These are phyloP conservation scores for Sorex araneus DNA, from an alignment of 2,113 vertebrate species.

Conservation along the genomic window DNA sequence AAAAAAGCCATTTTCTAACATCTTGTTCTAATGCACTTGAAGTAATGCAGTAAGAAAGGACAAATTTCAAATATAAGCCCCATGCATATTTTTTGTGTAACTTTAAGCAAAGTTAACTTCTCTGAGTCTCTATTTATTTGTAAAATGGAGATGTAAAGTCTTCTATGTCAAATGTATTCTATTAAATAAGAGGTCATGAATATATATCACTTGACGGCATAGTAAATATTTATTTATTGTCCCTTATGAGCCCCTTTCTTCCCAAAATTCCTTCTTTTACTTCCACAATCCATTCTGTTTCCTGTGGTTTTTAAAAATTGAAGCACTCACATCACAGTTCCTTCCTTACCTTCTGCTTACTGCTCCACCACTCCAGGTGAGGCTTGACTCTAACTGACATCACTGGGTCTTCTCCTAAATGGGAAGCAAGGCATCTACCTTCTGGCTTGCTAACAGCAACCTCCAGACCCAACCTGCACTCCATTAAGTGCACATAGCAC, in stretches of 20 bases:
- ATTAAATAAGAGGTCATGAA: constrained; percentile 30
- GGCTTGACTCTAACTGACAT: no score
- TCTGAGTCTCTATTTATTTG: constrained; percentile 14
- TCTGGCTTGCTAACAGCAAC: no score
- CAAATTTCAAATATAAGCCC: constrained; percentile 6
- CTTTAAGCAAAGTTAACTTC: constrained; percentile 31
- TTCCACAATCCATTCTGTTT: background rate
- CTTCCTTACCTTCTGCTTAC: no score
- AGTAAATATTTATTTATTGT: constrained; percentile 1
- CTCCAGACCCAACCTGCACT: no score
- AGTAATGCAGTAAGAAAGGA: background rate
- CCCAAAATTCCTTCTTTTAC: background rate
- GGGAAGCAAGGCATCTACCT: no score
- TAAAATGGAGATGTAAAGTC: constrained; percentile 19
- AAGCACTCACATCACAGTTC: background rate
- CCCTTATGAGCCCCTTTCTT: background rate
- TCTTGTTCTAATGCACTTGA: background rate
- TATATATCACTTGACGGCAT: background rate
- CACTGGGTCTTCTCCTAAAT: no score
- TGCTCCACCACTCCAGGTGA: no score
- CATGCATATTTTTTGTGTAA: background rate
- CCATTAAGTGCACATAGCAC: no score
- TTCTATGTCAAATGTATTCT: background rate
- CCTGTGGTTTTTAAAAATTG: constrained; percentile 11
- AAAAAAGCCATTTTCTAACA: background rate